These are phyloP conservation scores for Mohoua ochrocephala DNA, from an alignment of 2,113 vertebrate species.

Conservation along the genomic window DNA sequence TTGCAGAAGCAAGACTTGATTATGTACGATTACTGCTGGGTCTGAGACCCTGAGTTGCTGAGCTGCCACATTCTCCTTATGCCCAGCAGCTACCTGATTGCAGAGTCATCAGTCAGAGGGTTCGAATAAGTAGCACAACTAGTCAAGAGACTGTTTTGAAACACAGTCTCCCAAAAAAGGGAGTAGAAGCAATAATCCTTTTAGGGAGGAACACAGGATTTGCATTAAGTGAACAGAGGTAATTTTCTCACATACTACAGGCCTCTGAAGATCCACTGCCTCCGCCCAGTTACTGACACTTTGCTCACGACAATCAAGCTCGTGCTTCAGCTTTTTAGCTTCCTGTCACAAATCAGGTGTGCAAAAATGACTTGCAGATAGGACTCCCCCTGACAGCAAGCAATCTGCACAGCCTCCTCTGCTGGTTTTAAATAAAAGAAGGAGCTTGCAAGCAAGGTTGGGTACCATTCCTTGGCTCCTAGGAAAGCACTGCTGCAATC, in stretches of 20 bases:
- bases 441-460: accelerated
- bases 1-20: background rate
- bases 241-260: background rate
- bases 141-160: background rate
- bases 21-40: background rate
- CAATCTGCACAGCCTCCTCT: background rate
- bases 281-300: background rate
- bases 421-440: background rate
- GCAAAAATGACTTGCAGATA: background rate
- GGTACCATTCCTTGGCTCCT: background rate
- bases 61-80: background rate
- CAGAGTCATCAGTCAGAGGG: background rate
- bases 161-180: background rate
- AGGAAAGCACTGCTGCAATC: background rate
- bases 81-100: background rate
- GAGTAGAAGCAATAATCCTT: background rate
- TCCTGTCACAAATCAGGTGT: background rate
- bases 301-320: background rate
- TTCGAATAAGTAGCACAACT: background rate
- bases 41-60: background rate
- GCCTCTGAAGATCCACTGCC: background rate
- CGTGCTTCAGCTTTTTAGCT: background rate
- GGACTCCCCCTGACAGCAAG: background rate
- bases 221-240: background rate
- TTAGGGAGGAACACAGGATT: background rate